Evolutionary conservation across 1,140 invertebrate species (phyloP), one percentile per base, ranked within the genome.

Genomic region (Lycorma delicatula): DNA sequence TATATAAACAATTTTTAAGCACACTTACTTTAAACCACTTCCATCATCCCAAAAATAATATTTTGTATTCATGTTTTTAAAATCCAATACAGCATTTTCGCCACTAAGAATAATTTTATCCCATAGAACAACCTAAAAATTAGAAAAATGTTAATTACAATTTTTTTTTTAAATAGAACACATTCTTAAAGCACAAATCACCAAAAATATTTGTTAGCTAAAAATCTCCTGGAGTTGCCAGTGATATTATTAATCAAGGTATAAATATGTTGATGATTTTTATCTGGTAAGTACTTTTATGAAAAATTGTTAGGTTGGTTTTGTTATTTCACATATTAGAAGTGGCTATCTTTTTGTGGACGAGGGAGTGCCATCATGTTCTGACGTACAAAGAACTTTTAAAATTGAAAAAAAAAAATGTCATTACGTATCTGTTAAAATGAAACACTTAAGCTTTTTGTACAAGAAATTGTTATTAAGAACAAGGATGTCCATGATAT

Each of bases 21-120:
- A 6, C 1, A 73, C 74, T 84, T 81, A 94, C 91, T 82, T 91
- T 12, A 99, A 77, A 69, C 96, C 94, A 76, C 93, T 93, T 47
- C 96, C 96, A 79, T 98, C 97, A 81, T 99, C 97, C 90, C 94
- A 97, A 75, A 99, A 98, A 71, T 99, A 99, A 76, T 99, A 99
- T 72, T 99, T 98, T 2, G 93, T 93, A 69, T 97, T 93, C 77
- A 95, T 86, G 69, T 93, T 94, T 71, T 93, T 92, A 63, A 93
- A 91, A 66, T 95, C 87, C 31, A 99, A 70, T 16, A 90, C 75
- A 27, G 94, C 84, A 77, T 94, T 93, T 70, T 98, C 91, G 50
- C 91, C 93, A 68, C 97, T 82, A 54, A 89, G 74, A 59, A 99
- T 92, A 62, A 99, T 99, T 77, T 98, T 97, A 72, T 99, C 97